phyloP scores from a whole-genome alignment of 2,797 vertebrate genomes.

The Eupleurogrammus muticus region DNA sequence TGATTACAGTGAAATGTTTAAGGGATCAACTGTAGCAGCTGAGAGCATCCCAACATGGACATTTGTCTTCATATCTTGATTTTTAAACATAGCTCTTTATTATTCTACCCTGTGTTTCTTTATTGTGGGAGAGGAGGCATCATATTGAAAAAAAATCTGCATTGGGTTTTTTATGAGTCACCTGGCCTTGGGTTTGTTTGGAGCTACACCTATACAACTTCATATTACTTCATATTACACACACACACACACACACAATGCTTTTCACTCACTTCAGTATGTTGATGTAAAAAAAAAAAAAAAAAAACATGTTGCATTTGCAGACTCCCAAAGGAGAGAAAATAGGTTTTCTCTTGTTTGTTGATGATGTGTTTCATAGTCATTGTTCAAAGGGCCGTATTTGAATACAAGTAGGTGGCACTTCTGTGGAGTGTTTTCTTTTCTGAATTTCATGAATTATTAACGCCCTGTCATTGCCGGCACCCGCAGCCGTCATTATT shows the following conservation, averaged over 20 bases:
- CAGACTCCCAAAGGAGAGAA: constrained; percentile 22
- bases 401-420: constrained; percentile 53
- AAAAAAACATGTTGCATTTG: constrained; percentile 38
- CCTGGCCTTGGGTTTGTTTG: constrained; percentile 2
- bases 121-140: constrained; percentile 10
- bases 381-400: constrained; percentile 42
- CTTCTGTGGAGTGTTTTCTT: constrained; percentile 51
- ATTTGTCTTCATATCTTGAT: not conserved
- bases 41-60: not conserved
- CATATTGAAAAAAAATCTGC: constrained; percentile 55
- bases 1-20: not conserved
- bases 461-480: constrained; percentile 48
- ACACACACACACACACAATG: constrained; percentile 3
- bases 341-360: constrained; percentile 32
- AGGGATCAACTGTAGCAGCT: not conserved
- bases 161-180: constrained; percentile 21
- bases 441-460: constrained; percentile 59
- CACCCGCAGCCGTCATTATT: constrained; percentile 49
- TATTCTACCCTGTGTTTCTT: constrained; percentile 2
- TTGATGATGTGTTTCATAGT: constrained; percentile 25
- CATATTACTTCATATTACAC: no score
- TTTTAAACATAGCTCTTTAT: constrained; percentile 20
- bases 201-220: constrained; percentile 7
- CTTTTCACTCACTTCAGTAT: constrained; percentile 12
- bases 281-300: constrained; percentile 11